A percentile compares a stretch with the other conserved stretches of the same genome.
phyloP scores from a whole-genome alignment of 2,113 vertebrate genomes.

The Cettia cetti region DNA sequence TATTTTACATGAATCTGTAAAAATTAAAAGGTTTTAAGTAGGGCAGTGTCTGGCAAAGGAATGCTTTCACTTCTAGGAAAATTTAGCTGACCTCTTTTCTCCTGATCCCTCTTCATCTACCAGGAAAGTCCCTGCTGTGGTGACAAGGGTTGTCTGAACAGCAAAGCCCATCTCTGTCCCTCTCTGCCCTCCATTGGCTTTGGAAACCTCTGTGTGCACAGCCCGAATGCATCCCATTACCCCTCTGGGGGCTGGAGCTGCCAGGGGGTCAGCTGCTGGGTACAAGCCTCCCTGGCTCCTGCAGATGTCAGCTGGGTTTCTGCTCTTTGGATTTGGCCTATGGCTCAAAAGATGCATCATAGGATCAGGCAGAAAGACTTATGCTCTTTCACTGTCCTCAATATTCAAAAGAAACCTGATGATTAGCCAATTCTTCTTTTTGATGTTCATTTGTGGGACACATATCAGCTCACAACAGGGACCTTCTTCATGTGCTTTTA shows the following conservation, averaged over 20 bases:
- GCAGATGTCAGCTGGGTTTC: background rate
- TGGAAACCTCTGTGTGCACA: background rate
- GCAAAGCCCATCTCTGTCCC: background rate
- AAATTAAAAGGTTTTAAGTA: background rate
- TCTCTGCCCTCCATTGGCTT: background rate
- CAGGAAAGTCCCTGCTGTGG: background rate
- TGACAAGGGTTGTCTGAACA: background rate
- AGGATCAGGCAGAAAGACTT: background rate
- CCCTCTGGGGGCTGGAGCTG: accelerated
- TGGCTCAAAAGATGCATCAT: background rate
- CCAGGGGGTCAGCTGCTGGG: background rate
- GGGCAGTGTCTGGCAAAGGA: background rate
- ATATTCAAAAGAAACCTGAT: background rate
- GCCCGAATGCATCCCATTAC: background rate
- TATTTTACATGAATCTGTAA: background rate
- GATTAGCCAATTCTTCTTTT: background rate
- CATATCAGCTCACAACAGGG: background rate
- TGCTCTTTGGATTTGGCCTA: background rate
- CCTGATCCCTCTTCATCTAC: background rate
- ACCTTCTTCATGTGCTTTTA: background rate
- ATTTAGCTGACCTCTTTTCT: background rate
- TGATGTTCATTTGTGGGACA: background rate
- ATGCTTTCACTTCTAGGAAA: background rate
- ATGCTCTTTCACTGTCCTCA: background rate
- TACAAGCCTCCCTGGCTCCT: background rate